Percentiles rank a stretch among this genome's conserved stretches.
These are phyloP conservation scores for Rhabditoides inermis DNA, from an alignment of 2,888 invertebrate genomes.

Conservation along the genomic window DNA sequence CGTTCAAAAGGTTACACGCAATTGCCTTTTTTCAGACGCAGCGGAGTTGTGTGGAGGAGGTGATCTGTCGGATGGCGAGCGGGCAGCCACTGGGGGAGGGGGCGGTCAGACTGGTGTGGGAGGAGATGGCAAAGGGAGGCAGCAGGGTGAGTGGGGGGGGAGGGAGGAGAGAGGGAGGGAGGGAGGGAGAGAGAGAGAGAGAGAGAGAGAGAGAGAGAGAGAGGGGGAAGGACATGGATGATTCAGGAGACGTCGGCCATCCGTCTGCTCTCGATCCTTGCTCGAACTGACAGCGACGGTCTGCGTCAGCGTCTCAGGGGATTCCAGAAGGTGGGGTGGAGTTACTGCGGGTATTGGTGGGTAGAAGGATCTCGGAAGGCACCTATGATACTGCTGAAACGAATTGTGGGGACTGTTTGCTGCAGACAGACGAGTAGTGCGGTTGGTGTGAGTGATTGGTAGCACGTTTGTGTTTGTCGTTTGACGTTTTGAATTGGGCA, in stretches of 20 bases:
- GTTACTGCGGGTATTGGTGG: neutral
- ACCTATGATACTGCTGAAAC: too few species aligned
- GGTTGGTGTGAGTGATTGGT: too few species aligned
- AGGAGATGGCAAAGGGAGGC: slow-evolving; percentile 1
- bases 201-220: neutral
- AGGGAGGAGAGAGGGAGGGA: slow-evolving; percentile 4
- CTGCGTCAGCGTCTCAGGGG: slow-evolving; percentile 11
- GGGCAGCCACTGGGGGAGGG: slow-evolving; percentile 1
- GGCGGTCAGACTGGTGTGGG: slow-evolving; percentile 5
- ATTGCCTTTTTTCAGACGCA: slow-evolving; percentile 20
- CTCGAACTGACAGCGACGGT: slow-evolving; percentile 1
- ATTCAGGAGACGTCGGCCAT: neutral
- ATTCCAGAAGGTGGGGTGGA: slow-evolving; percentile 13
- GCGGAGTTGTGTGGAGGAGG: slow-evolving; percentile 21
- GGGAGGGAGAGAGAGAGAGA: neutral
- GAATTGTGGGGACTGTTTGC: too few species aligned
- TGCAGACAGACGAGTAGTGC: too few species aligned
- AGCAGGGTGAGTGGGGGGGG: neutral
- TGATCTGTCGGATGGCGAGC: slow-evolving; percentile 16
- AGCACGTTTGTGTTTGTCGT: too few species aligned
- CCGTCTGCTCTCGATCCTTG: neutral
- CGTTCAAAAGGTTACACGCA: too few species aligned
- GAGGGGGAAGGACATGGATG: neutral
- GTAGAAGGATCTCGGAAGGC: neutral
- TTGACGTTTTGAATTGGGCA: too few species aligned